Percentiles rank a stretch among this genome's conserved stretches.
Evolutionary conservation across 2,113 vertebrate genomes (phyloP).

Genomic region (Alaudala cheleensis): DNA sequence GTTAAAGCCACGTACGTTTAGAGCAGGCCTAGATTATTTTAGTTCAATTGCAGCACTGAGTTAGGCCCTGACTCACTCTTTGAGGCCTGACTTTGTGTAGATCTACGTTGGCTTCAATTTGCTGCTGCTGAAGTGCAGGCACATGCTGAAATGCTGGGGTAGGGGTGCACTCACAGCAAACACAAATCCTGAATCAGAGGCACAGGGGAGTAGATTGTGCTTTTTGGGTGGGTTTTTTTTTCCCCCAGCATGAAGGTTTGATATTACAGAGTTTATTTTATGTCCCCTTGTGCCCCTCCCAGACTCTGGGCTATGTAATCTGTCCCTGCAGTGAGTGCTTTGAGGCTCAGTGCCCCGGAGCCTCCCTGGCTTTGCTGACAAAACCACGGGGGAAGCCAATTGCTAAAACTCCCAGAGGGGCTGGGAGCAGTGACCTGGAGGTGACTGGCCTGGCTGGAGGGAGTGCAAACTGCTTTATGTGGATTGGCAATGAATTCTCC

Average conservation of each 20-base stretch:
- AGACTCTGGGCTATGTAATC: background rate
- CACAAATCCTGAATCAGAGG: background rate
- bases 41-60: background rate
- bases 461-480: background rate
- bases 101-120: background rate
- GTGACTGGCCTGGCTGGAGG: background rate
- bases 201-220: background rate
- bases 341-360: background rate
- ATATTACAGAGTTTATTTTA: background rate
- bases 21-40: conserved; percentile 32
- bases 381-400: background rate
- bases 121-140: background rate
- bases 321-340: accelerated
- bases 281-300: background rate
- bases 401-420: background rate
- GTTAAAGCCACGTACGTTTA: conserved; percentile 31
- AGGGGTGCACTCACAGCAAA: background rate
- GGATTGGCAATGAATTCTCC: accelerated
- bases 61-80: conserved; percentile 31
- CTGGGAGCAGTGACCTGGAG: background rate
- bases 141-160: background rate
- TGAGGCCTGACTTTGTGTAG: background rate
- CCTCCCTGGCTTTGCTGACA: background rate
- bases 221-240: background rate
- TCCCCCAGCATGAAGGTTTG: background rate